These are phyloP conservation scores for Crocidura indochinensis DNA, from an alignment of 2,797 vertebrate genomes.

Conservation along the genomic window DNA sequence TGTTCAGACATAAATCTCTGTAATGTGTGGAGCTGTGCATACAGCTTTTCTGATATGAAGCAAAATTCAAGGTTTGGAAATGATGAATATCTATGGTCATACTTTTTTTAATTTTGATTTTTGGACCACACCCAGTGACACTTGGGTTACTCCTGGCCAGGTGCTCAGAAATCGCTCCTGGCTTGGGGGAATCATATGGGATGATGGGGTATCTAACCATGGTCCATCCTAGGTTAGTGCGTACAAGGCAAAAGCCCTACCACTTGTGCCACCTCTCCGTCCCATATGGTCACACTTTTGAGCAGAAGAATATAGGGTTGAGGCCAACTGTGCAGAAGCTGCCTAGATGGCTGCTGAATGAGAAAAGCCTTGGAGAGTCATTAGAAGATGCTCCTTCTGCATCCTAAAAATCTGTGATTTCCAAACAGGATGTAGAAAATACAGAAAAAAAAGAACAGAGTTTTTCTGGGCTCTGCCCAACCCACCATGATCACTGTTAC, in stretches of 20 bases:
- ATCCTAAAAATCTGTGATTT: background rate
- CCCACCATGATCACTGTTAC: background rate
- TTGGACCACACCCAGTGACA: no score
- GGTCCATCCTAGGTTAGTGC: no score
- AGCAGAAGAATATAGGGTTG: background rate
- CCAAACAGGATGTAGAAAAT: background rate
- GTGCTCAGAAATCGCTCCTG: no score
- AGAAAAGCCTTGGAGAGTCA: slow-evolving; percentile 28
- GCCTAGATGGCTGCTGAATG: background rate
- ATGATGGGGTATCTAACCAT: no score
- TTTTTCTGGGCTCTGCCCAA: background rate
- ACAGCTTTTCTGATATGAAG: background rate
- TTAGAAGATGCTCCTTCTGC: background rate
- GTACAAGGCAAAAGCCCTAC: no score
- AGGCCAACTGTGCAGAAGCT: background rate
- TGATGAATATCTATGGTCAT: background rate
- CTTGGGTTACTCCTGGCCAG: no score
- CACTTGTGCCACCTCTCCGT: no score
- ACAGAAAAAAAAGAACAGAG: background rate
- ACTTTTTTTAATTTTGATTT: no score
- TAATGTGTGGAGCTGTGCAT: background rate
- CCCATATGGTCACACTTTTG: background rate
- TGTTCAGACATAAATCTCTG: background rate
- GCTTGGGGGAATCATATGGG: no score
- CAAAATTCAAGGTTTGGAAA: no score